Base-by-base conservation (phyloP, 2,797 vertebrate species). In the Melanotaenia pygmaea region DNA sequence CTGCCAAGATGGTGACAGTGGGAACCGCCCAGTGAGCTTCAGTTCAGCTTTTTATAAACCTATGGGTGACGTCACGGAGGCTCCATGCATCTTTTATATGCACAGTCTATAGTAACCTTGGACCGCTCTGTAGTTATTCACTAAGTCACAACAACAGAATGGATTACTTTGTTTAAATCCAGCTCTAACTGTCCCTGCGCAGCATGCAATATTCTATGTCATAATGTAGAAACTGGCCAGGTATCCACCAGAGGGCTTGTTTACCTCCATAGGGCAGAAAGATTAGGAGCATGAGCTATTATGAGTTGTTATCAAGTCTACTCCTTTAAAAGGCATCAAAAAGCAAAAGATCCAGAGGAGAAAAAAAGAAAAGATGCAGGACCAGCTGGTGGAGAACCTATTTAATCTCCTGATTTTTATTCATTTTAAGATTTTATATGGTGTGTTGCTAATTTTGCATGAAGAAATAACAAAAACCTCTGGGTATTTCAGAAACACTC, bases 131-230 rank as follows among this genome's bases (percentile, higher is more conserved):
- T 72, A 64, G 83, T 65, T 70, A 65, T 74, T 77, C 62, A 20
- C 57, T 3, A 38, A 78, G 59, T 73, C 86, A 88, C 79, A 45
- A 11, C 59, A 70, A 14, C 60, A 70, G 85, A 91, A 87, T 32
- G 80, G 90, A 93, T 94, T 92, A 91, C 73, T 86, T 85, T 79
- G 74, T 88, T 91, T 84, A 91, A 93, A 94, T 93, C 90, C 90
- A 81, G 88, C 88, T 91, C 85, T 77, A 59, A 82, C 72, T 77
- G 78, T 83, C 89, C 83, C 81, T 65, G 58, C 81, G 60, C 80
- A 70, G 85, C 84, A 72, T 3, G 65, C 69, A 5, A 45, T 57
- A 72, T 74, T 71, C 73, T 77, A 34, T 72, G n/a, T 74, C 84
- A 81, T 80, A 67, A 32, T 66, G 13, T 32, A 60, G 34, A 38